A percentile compares a stretch with the other conserved stretches of the same genome.
phyloP scores from a whole-genome alignment of 2,797 vertebrate species.

The Smutsia temminckii region DNA sequence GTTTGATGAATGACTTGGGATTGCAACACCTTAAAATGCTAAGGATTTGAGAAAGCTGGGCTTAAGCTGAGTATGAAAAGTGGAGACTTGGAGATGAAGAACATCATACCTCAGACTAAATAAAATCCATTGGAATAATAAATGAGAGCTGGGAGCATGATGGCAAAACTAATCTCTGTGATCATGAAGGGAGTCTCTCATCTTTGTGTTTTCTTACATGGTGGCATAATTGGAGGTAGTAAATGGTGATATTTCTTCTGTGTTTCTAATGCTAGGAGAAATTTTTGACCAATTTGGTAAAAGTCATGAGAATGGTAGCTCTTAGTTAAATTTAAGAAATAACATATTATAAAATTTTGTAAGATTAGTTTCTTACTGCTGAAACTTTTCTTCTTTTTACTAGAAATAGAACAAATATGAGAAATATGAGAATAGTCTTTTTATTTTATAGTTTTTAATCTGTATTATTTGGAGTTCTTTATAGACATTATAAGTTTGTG shows the following conservation, averaged over 20 bases:
- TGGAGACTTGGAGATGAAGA: background rate
- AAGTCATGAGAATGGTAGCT: background rate
- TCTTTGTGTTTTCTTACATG: background rate
- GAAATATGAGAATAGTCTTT: background rate
- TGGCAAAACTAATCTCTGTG: background rate
- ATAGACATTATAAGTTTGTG: background rate
- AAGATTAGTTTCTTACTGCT: background rate
- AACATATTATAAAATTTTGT: background rate
- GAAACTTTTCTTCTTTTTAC: background rate
- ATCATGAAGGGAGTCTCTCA: background rate
- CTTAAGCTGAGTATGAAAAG: background rate
- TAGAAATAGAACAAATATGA: background rate
- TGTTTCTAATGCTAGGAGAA: background rate
- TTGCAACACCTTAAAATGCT: background rate
- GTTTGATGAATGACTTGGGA: background rate
- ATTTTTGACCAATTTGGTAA: background rate
- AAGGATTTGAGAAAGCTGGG: background rate
- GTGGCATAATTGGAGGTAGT: background rate
- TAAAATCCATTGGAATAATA: background rate
- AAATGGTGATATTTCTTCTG: background rate
- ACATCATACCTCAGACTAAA: background rate
- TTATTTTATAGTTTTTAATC: background rate
- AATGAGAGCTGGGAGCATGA: background rate
- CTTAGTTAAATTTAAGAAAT: background rate
- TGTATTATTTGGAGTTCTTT: constrained; percentile 19